A percentile compares a stretch with the other conserved stretches of the same genome.
phyloP scores from a whole-genome alignment of 2,888 invertebrate genomes.

The Cosmopolites sordidus region DNA sequence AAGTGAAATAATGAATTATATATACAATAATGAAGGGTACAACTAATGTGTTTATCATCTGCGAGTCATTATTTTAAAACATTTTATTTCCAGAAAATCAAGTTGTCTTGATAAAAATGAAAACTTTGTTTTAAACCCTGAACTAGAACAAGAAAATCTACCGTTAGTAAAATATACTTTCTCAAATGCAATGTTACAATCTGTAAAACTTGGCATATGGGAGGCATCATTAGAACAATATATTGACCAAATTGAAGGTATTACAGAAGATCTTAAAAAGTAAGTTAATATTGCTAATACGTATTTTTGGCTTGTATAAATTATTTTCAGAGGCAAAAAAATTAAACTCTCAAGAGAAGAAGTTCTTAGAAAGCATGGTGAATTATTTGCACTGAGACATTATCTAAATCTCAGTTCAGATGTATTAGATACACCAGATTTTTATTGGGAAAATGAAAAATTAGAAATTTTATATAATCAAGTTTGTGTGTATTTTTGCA shows the following conservation, averaged over 20 bases:
- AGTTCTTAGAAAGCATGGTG: constrained; percentile 76
- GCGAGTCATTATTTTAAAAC: no score
- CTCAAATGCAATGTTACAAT: constrained; percentile 89
- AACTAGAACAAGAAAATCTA: constrained; percentile 50
- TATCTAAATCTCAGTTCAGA: constrained; percentile 91
- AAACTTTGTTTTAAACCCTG: constrained; percentile 39
- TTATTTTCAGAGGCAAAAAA: constrained; percentile 55
- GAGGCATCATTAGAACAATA: constrained; percentile 81
- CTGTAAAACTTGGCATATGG: constrained; percentile 93
- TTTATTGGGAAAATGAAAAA: constrained; percentile 95
- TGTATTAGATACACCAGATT: constrained; percentile 91
- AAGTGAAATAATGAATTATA: constrained; percentile 79
- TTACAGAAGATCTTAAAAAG: constrained; percentile 72
- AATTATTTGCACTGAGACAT: constrained; percentile 84
- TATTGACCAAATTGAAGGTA: constrained; percentile 76
- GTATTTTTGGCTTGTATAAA: background rate
- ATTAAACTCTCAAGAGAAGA: constrained; percentile 67
- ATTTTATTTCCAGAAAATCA: constrained; percentile 32
- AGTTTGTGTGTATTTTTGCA: constrained; percentile 79
- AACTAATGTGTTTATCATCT: constrained; percentile 33
- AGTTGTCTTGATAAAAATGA: constrained; percentile 40
- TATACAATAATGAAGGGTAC: constrained; percentile 55
- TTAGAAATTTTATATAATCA: constrained; percentile 80
- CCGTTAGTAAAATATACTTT: constrained; percentile 85
- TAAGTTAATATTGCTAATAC: constrained; percentile 15